Percentiles rank a stretch among this genome's conserved stretches.
phyloP scores from a whole-genome alignment of 2,797 vertebrate species.

The Neostethus bicornis region DNA sequence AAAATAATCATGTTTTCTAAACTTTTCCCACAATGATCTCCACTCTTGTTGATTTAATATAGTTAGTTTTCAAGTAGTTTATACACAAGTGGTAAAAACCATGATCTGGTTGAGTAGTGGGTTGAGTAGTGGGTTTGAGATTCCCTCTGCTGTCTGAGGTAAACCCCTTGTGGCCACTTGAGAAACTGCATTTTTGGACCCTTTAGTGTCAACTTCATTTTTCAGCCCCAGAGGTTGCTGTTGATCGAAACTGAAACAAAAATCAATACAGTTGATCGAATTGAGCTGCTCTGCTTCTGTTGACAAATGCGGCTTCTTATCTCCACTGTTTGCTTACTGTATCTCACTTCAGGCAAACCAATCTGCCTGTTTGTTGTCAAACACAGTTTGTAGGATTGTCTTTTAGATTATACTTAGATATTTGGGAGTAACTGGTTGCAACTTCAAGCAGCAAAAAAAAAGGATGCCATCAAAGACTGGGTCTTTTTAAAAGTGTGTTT shows the following conservation, averaged over 20 bases:
- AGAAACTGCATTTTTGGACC: background rate
- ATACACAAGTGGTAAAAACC: too few species aligned
- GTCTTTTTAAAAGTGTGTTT: too few species aligned
- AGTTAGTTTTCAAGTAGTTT: too few species aligned
- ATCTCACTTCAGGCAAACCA: background rate
- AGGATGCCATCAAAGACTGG: too few species aligned
- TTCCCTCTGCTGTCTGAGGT: background rate
- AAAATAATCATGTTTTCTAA: too few species aligned
- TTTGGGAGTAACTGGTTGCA: background rate
- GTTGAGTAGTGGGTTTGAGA: too few species aligned
- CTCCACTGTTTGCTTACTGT: background rate
- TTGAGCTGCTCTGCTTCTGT: background rate
- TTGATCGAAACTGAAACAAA: conserved; percentile 1
- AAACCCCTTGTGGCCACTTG: background rate
- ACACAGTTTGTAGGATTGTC: background rate
- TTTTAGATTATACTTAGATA: background rate
- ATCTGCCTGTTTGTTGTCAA: background rate
- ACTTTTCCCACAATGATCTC: too few species aligned
- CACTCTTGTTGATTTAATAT: too few species aligned
- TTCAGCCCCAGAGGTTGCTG: background rate
- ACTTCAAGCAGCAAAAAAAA: too few species aligned
- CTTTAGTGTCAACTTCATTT: background rate
- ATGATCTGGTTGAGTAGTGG: too few species aligned
- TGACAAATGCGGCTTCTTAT: background rate
- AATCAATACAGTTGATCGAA: conserved; percentile 2